A percentile compares a stretch with the other conserved stretches of the same genome.
Conservation (phyloP, 2,113 vertebrate genomes). For the Ceuthmochares aereus region DNA sequence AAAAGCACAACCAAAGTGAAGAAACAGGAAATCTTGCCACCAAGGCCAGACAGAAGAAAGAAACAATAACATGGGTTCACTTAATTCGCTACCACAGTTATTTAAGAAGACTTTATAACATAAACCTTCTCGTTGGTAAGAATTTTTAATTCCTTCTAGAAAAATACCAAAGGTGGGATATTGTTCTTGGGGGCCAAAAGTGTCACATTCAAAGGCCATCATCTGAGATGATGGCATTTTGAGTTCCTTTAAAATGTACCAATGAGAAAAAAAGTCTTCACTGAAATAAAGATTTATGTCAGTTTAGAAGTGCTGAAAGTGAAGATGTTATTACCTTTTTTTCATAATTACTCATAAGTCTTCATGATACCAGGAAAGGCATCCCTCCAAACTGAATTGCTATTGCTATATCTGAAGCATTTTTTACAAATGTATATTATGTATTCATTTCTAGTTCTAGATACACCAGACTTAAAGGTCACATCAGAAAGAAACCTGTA, state of each 20-base stretch:
- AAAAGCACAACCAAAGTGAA: neutral
- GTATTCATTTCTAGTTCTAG: neutral
- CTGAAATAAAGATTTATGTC: neutral
- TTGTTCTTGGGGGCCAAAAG: neutral
- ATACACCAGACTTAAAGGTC: neutral
- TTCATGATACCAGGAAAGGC: neutral
- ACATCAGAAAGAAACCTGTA: neutral
- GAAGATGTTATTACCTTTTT: neutral
- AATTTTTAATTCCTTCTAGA: neutral
- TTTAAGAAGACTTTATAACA: conserved; percentile 77
- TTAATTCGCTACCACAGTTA: conserved; percentile 80
- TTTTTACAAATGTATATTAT: neutral
- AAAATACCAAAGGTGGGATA: neutral
- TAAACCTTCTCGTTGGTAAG: conserved; percentile 76
- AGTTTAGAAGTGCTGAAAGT: neutral
- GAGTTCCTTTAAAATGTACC: neutral
- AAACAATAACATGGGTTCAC: conserved; percentile 78
- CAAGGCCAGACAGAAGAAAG: neutral
- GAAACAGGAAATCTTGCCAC: neutral
- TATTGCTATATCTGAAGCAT: neutral
- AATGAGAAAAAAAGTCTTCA: neutral
- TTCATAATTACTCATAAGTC: neutral
- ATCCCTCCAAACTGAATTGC: neutral
- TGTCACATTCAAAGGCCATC: neutral
- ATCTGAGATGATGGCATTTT: neutral